A percentile compares a stretch with the other conserved stretches of the same genome.
phyloP scores from a whole-genome alignment of 2,888 invertebrate species.

The Lepidocyrtoides sp. region DNA sequence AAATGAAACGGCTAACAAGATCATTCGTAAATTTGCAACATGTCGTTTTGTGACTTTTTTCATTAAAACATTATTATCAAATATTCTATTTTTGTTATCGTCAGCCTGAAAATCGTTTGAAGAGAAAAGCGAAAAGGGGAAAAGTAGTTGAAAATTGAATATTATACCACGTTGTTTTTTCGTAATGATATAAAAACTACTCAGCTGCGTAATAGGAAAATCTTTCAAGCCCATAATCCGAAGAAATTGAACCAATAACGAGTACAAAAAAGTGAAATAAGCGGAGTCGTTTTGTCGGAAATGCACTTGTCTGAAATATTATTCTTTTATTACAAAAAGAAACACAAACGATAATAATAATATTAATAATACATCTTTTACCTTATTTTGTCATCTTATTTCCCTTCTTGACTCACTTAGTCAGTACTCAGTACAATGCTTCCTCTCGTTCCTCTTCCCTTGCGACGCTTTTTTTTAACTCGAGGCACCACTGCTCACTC shows the following conservation, averaged over 20 bases:
- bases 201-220: neutral
- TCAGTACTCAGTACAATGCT: too few relatives aligned
- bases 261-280: neutral
- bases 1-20: too few relatives aligned
- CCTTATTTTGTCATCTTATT: neutral
- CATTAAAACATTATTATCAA: neutral
- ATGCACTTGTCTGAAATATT: neutral
- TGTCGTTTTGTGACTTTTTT: neutral
- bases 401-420: too few relatives aligned
- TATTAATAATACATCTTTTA: constrained; percentile 20
- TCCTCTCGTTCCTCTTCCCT: neutral
- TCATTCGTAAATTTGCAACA: neutral
- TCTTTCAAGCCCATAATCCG: constrained; percentile 13
- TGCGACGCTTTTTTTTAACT: neutral
- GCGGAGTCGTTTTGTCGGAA: neutral
- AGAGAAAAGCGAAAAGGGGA: neutral
- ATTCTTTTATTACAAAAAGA: constrained; percentile 2
- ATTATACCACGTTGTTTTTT: neutral
- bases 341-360: neutral
- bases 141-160: constrained; percentile 29
- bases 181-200: neutral
- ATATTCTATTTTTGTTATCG: neutral
- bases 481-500: neutral
- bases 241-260: constrained; percentile 12
- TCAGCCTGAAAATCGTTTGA: neutral